Conservation (phyloP, 1,140 invertebrate genomes). For the Chelonus insularis region DNA sequence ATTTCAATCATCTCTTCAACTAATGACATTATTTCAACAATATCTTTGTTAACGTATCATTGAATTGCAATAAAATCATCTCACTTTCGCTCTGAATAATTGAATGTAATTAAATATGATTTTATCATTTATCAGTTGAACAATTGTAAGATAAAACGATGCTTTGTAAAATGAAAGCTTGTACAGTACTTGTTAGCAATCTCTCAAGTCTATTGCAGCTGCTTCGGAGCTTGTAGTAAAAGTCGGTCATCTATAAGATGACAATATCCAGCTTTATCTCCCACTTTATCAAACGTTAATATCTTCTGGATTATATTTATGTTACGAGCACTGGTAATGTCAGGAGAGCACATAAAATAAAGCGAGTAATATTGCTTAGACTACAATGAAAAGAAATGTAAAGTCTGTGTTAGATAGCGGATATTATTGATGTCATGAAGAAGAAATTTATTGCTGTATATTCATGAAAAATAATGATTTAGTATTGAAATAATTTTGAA, state of each 20-base stretch:
- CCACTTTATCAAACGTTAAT: constrained; percentile 4
- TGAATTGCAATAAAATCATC: too few relatives aligned
- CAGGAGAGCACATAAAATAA: constrained; percentile 10
- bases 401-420: not conserved
- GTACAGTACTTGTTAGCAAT: not conserved
- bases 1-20: too few relatives aligned
- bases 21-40: too few relatives aligned
- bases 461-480: not conserved
- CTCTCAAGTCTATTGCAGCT: not conserved
- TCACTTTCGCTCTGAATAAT: too few relatives aligned
- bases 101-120: not conserved
- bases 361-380: not conserved
- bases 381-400: not conserved
- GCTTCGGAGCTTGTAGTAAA: not conserved
- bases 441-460: not conserved
- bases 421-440: not conserved
- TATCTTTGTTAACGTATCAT: too few relatives aligned
- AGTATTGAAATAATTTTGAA: not conserved
- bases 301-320: not conserved
- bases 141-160: not conserved
- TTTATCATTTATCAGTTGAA: not conserved
- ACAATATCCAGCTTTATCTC: not conserved
- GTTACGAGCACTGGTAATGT: constrained; percentile 2
- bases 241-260: not conserved
- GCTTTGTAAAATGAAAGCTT: constrained; percentile 4